Evolutionary conservation across 2,113 vertebrate species (phyloP), one percentile per base, ranked within the genome.

Genomic region (Toxotes jaculatrix): DNA sequence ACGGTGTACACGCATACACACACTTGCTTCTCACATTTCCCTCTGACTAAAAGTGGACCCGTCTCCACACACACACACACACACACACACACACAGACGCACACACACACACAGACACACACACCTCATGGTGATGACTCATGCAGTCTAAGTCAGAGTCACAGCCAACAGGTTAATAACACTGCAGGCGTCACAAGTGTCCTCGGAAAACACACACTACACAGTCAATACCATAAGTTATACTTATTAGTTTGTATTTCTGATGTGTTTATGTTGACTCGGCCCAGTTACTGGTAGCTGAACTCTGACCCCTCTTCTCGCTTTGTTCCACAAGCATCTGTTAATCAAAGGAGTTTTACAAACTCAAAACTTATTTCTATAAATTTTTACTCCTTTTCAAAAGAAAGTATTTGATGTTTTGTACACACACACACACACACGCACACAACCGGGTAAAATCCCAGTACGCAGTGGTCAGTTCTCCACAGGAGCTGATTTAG

Each of bases 51-150:
- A 83, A 75, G 45, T 12, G 45, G 76, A 59, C 56, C 12, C 49
- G 53, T n/a, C 14, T 36, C 4, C 42, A 10, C n/a, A 73, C 3
- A 53, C 27, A 27, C 27, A 27, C 27, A 27, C 70, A 57, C 55
- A n/a, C 62, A 64, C 42, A 80, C 73, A 60, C 62, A 56, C 27
- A 27, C 27, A 27, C 27, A 27, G 75, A 57, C 55, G 27, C 62
- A 64, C 42, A 80, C 73, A 60, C 62, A 56, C 59, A 62, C 55
- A 74, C 57, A 70, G 40, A 76, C 62, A 68, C 49, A 80, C 74
- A 71, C 71, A 59, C 27, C 31, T 67, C 49, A 70, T 61, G 31
- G 63, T 42, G 79, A 79, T 89, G 86, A 89, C 76, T 89, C 88
- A 88, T 89, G 43, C 56, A 57, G 79, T 66, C 36, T 5, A 8